Conservation (phyloP, 2,113 vertebrate species). For the Coryphaenoides rupestris region DNA sequence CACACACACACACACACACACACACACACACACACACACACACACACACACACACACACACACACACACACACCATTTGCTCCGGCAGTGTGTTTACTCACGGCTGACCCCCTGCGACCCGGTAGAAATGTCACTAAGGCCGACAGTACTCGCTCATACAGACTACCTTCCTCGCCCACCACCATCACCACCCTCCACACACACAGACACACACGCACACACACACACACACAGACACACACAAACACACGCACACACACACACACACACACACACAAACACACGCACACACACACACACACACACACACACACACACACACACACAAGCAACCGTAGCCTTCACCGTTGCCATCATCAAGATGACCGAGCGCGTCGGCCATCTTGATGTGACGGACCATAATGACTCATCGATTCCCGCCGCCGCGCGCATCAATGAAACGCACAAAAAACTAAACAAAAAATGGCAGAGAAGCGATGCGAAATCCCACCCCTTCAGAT, state of each 20-base stretch:
- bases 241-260: too few species aligned
- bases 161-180: conserved; percentile 7
- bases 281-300: too few species aligned
- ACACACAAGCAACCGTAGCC: too few species aligned
- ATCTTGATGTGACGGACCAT: conserved; percentile 52
- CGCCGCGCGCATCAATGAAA: conserved; percentile 54
- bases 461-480: too few species aligned
- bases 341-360: conserved; percentile 16
- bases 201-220: too few species aligned
- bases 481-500: conserved; percentile 25
- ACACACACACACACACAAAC: too few species aligned
- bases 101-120: conserved; percentile 42
- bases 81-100: conserved; percentile 36
- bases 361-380: conserved; percentile 20
- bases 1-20: too few species aligned
- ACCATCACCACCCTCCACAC: too few species aligned
- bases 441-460: too few species aligned
- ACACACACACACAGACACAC: too few species aligned
- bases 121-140: conserved; percentile 60
- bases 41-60: conserved; percentile 12
- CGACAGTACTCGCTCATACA: conserved; percentile 43
- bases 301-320: too few species aligned
- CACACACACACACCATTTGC: conserved; percentile 21
- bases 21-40: conserved; percentile 28
- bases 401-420: conserved; percentile 49